Percentiles rank a stretch among this genome's conserved stretches.
Conservation (phyloP, 2,113 vertebrate species). For the Ceuthmochares aereus region DNA sequence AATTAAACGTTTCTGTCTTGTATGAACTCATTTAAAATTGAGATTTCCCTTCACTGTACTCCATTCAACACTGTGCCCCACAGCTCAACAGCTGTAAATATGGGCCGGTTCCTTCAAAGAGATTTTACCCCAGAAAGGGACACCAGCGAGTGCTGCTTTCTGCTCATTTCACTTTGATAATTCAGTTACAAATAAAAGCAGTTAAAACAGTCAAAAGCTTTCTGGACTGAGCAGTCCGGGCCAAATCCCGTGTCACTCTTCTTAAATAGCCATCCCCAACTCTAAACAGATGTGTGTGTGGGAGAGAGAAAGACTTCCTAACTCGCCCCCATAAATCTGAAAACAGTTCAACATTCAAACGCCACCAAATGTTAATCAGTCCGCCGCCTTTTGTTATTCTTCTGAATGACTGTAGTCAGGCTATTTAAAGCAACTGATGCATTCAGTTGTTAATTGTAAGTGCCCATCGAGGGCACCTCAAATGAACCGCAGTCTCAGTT, state of each 20-base stretch:
- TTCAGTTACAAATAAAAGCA: background rate
- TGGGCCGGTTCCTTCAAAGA: background rate
- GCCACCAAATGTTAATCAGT: conserved; percentile 29
- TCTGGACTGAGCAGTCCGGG: background rate
- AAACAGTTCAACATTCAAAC: conserved; percentile 13
- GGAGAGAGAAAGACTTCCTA: conserved; percentile 31
- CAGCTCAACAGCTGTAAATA: background rate
- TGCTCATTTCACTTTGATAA: background rate
- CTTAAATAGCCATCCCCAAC: background rate
- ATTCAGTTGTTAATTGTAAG: conserved; percentile 62
- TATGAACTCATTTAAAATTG: background rate
- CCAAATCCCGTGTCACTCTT: background rate
- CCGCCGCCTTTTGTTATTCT: conserved; percentile 47
- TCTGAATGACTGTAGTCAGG: conserved; percentile 53
- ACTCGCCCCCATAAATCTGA: background rate
- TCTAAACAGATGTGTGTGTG: background rate
- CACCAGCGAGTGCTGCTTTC: background rate
- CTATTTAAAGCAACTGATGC: conserved; percentile 66
- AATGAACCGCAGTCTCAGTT: conserved; percentile 44
- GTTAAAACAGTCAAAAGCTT: background rate
- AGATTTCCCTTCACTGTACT: background rate
- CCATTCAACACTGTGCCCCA: background rate
- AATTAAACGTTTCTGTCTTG: background rate
- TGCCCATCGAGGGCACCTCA: conserved; percentile 40
- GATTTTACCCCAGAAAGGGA: background rate